Conservation (phyloP, 2,113 vertebrate genomes). For the Symphodus melops region DNA sequence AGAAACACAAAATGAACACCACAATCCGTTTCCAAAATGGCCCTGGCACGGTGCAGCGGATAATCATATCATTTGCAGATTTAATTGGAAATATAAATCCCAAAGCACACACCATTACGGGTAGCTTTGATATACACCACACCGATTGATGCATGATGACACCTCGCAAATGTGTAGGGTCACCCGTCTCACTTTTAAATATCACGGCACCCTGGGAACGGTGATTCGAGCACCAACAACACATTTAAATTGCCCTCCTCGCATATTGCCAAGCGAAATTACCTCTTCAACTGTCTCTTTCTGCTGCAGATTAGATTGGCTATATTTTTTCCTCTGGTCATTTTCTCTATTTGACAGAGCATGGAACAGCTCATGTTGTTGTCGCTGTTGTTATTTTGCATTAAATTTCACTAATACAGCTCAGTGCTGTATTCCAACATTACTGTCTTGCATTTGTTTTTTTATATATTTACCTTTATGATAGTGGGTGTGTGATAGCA, state of each 20-base stretch:
- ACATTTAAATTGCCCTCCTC: slow-evolving; percentile 77
- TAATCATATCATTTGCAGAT: slow-evolving; percentile 87
- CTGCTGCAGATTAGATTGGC: slow-evolving; percentile 65
- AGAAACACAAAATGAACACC: slow-evolving; percentile 73
- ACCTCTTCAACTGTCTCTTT: slow-evolving; percentile 69
- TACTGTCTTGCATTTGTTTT: slow-evolving; percentile 33
- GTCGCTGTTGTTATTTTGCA: slow-evolving; percentile 56
- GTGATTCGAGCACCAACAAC: slow-evolving; percentile 77
- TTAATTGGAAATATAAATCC: slow-evolving; percentile 89
- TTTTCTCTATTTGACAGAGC: slow-evolving; percentile 72
- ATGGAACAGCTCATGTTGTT: slow-evolving; percentile 50
- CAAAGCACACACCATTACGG: slow-evolving; percentile 79
- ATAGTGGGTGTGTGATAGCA: slow-evolving; percentile 65
- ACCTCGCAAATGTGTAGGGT: slow-evolving; percentile 82
- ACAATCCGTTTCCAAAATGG: slow-evolving; percentile 80
- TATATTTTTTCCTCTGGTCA: slow-evolving; percentile 53
- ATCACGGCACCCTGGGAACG: slow-evolving; percentile 79
- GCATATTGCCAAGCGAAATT: slow-evolving; percentile 68
- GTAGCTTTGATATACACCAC: slow-evolving; percentile 80
- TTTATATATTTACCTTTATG: slow-evolving; percentile 26
- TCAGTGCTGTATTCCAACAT: slow-evolving; percentile 43
- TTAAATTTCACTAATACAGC: slow-evolving; percentile 61
- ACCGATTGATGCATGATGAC: slow-evolving; percentile 82
- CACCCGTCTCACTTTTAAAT: slow-evolving; percentile 84
- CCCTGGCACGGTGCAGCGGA: slow-evolving; percentile 73